phyloP scores from a whole-genome alignment of 1,140 invertebrate species.

The Coboldia fuscipes region DNA sequence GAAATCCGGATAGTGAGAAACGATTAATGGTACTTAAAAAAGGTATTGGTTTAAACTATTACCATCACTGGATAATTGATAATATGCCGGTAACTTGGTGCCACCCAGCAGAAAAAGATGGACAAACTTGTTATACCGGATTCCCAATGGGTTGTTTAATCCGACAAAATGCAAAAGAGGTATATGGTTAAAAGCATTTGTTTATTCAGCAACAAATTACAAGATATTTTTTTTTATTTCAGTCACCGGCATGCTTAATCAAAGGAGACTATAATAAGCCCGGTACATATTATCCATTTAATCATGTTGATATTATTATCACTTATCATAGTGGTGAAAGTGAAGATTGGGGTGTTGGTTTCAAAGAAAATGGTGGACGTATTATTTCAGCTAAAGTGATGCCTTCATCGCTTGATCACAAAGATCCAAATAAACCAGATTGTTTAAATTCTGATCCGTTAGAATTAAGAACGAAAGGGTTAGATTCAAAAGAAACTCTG shows the following conservation, averaged over 20 bases:
- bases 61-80: conserved; percentile 96
- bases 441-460: conserved; percentile 37
- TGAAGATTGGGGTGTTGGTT: conserved; percentile 65
- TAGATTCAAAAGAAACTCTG: conserved; percentile 29
- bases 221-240: conserved; percentile 4
- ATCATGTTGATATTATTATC: conserved; percentile 87
- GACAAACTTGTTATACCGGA: conserved; percentile 76
- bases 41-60: conserved; percentile 92
- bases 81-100: conserved; percentile 98
- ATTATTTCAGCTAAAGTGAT: conserved; percentile 64
- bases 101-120: conserved; percentile 51
- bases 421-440: conserved; percentile 20
- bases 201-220: conserved; percentile 7
- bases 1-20: conserved; percentile 35
- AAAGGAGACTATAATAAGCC: conserved; percentile 28
- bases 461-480: conserved; percentile 36
- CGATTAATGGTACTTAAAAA: conserved; percentile 65
- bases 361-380: conserved; percentile 60
- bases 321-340: conserved; percentile 73
- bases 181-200: background rate
- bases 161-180: conserved; percentile 12
- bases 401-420: conserved; percentile 58
- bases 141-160: conserved; percentile 96
- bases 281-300: conserved; percentile 80
- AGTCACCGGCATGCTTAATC: conserved; percentile 20